phyloP scores from a whole-genome alignment of 2,888 invertebrate species.

The Pseudanteris insignis region DNA sequence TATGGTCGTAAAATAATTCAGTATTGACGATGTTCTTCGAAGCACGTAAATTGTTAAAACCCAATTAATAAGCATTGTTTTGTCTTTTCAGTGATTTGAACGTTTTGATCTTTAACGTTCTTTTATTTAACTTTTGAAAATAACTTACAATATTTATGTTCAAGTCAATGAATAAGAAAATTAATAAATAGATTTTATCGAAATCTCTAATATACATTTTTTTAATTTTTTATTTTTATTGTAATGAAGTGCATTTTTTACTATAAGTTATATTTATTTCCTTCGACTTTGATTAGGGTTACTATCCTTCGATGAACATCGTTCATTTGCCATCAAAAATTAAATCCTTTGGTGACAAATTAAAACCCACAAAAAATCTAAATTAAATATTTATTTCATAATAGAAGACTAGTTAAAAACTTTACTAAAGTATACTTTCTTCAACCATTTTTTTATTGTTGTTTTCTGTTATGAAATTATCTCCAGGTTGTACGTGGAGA shows the following conservation, averaged over 20 bases:
- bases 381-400: no score
- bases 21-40: slow-evolving; percentile 31
- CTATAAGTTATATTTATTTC: slow-evolving; percentile 3
- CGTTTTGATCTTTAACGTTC: no score
- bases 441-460: no score
- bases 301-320: slow-evolving; percentile 10
- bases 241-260: not conserved
- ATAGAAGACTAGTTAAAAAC: no score
- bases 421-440: no score
- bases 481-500: no score
- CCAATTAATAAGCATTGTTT: no score
- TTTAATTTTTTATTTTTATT: slow-evolving; percentile 10
- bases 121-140: no score
- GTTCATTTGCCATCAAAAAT: slow-evolving; percentile 3
- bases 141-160: slow-evolving; percentile 8
- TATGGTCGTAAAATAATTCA: no score
- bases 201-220: slow-evolving; percentile 3
- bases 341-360: not conserved
- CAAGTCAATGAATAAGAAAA: slow-evolving; percentile 2
- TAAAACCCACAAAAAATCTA: not conserved
- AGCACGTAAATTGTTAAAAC: slow-evolving; percentile 7
- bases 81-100: no score
- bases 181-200: not conserved
- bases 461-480: no score
- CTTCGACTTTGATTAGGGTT: not conserved